A percentile compares a stretch with the other conserved stretches of the same genome.
Evolutionary conservation across 2,797 vertebrate genomes (phyloP).

Genomic region (Molossus alvarezi): DNA sequence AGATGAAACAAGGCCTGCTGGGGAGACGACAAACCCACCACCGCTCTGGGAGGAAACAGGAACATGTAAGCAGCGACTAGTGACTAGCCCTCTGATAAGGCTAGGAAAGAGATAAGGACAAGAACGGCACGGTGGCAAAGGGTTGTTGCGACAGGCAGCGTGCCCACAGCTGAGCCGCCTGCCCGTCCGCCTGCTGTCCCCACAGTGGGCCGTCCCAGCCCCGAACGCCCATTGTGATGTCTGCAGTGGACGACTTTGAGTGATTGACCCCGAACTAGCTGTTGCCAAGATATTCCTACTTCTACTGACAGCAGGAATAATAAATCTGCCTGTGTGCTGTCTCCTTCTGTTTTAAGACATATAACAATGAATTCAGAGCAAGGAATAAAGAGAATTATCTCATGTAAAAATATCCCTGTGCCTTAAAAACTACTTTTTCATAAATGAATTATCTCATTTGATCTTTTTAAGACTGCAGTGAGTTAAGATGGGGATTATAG

Average conservation of each 20-base stretch:
- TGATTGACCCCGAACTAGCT: background rate
- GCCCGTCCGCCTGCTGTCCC: background rate
- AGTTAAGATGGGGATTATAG: background rate
- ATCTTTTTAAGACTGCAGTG: background rate
- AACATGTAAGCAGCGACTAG: background rate
- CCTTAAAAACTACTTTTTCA: background rate
- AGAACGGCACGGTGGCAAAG: background rate
- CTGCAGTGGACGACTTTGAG: background rate
- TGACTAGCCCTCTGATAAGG: background rate
- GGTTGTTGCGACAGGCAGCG: too few relatives aligned
- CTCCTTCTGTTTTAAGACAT: background rate
- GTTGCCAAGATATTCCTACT: background rate
- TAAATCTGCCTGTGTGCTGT: background rate
- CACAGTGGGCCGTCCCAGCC: background rate
- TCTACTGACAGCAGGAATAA: background rate
- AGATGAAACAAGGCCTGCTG: background rate
- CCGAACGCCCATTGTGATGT: background rate
- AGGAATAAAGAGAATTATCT: background rate
- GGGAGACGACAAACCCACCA: background rate
- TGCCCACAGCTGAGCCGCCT: background rate
- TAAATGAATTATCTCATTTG: conserved; percentile 11
- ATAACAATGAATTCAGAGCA: conserved; percentile 4
- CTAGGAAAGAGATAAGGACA: background rate
- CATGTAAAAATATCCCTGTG: background rate
- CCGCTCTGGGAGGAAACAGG: background rate